These are phyloP conservation scores for Diploptera punctata DNA, from an alignment of 2,888 invertebrate species.

Conservation along the genomic window DNA sequence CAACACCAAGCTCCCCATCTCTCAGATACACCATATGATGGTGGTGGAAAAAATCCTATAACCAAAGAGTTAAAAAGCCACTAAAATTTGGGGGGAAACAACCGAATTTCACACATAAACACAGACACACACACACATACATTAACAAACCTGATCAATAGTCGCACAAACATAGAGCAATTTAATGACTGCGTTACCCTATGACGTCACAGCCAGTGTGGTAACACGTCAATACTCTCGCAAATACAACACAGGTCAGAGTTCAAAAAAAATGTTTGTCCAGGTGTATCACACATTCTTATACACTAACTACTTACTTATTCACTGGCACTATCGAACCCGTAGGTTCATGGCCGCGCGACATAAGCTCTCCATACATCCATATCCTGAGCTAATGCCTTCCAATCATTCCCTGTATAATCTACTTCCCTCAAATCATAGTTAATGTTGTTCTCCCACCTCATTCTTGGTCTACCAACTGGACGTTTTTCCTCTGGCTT, in stretches of 20 bases:
- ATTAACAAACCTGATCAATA: constrained; percentile 15
- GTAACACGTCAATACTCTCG: constrained; percentile 9
- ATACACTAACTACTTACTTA: too few species aligned
- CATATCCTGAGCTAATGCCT: too few species aligned
- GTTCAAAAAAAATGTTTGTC: not conserved
- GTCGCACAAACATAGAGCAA: constrained; percentile 3
- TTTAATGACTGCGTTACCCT: constrained; percentile 19
- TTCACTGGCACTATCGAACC: too few species aligned
- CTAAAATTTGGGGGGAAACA: not conserved
- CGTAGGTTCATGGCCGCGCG: too few species aligned
- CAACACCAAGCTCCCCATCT: not conserved
- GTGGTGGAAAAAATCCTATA: not conserved
- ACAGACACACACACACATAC: constrained; percentile 5
- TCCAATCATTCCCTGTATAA: too few species aligned
- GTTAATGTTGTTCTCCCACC: too few species aligned
- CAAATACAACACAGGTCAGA: constrained; percentile 12
- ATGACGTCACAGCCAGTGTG: constrained; percentile 8
- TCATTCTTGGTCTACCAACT: too few species aligned
- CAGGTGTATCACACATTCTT: not conserved
- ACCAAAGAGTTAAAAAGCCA: not conserved
- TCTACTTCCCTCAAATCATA: too few species aligned
- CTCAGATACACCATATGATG: not conserved
- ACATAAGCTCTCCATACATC: too few species aligned
- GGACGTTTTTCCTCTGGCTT: too few species aligned
- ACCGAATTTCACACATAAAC: not conserved